These are phyloP conservation scores for Brachionus angularis DNA, from an alignment of 1,140 invertebrate species.

Conservation along the genomic window DNA sequence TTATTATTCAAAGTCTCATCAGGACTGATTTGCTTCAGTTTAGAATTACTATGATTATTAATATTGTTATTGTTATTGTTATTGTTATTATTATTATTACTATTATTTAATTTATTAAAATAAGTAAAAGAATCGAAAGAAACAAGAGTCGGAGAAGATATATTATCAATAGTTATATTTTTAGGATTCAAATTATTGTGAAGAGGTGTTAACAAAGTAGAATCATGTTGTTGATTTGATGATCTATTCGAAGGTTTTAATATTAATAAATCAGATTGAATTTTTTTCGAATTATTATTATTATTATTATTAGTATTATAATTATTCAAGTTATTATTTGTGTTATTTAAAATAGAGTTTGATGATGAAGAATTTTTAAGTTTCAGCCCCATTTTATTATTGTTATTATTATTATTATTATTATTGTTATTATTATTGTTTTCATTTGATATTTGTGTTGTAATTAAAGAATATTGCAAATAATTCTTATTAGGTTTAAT, in stretches of 20 bases:
- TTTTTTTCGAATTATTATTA: constrained; percentile 3
- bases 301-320: too few species aligned
- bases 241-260: not conserved
- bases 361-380: too few species aligned
- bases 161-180: constrained; percentile 9
- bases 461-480: constrained; percentile 14
- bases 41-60: too few species aligned
- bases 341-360: too few species aligned
- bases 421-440: not conserved
- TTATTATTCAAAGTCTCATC: too few species aligned
- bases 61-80: too few species aligned
- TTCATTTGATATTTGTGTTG: constrained; percentile 13
- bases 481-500: not conserved
- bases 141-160: constrained; percentile 30
- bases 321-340: too few species aligned
- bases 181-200: not conserved
- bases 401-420: too few species aligned
- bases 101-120: constrained; percentile 17
- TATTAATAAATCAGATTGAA: constrained; percentile 16
- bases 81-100: too few species aligned
- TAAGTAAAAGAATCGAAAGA: constrained; percentile 29
- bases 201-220: constrained; percentile 18
- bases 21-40: not conserved
- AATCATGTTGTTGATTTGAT: constrained; percentile 5
- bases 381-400: too few species aligned